Base-by-base conservation (phyloP, 2,113 vertebrate genomes). In the Scomber japonicus region DNA sequence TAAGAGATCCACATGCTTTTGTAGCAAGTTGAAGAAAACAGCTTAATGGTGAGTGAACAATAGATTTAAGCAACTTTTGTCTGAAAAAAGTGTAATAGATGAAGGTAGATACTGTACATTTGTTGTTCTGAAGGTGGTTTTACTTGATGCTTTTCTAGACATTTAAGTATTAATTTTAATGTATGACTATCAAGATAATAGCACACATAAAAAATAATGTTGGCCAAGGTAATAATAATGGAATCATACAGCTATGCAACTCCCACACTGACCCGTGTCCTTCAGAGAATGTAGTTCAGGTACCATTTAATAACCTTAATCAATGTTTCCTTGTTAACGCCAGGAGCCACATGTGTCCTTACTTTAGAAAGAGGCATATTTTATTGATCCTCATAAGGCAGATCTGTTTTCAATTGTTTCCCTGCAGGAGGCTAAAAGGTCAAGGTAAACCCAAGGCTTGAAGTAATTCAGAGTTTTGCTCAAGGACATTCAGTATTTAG, bases 271-370 rank as follows among this genome's bases (percentile, higher is more conserved):
- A 62, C 11, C 5, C 0, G 3, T 35, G 9, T 10, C 35, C 19
- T 13, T 49, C 11, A 30, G 35, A 50, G 3, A 68, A 13, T 27
- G 19, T 3, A 40, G 30, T 24, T 67, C 44, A 50, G 6, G 44
- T 15, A 67, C 19, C 56, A 14, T 75, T 73, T 66, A 70, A 57
- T 56, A 44, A 13, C 4, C 15, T 57, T 15, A 45, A 59, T 19
- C 30, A 63, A 51, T 24, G 24, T 56, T 48, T 63, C 51, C 48
- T 70, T 68, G 15, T 64, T 72, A 48, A 44, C 12, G 21, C 48
- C 65, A 35, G n/a, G 45, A 67, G 50, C 31, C 57, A 78, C 72
- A 82, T 53, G 16, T 51, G 72, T 72, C 69, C 55, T 71, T 16
- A 61, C 3, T 61, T 50, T 35, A 78, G 51, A 19, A 65, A 63